phyloP scores from a whole-genome alignment of 2,113 vertebrate genomes.

The Pelobates fuscus region DNA sequence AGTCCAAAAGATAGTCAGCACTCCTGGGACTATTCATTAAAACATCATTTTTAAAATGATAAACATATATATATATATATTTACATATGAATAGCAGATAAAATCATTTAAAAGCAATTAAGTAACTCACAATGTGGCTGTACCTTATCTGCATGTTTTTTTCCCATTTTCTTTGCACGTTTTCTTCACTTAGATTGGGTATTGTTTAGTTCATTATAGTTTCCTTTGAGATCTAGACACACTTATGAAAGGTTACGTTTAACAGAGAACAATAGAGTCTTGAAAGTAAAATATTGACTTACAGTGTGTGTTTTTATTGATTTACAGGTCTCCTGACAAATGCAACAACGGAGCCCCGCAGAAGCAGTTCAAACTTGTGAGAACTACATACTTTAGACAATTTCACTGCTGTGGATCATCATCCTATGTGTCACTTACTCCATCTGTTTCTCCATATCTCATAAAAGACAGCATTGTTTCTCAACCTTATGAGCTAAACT shows the following conservation, averaged over 20 bases:
- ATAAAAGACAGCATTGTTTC: constrained; percentile 68
- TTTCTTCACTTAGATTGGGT: constrained; percentile 43
- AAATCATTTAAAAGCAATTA: background rate
- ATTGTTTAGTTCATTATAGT: constrained; percentile 47
- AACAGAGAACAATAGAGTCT: constrained; percentile 53
- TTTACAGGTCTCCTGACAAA: constrained; percentile 92
- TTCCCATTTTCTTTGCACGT: constrained; percentile 41
- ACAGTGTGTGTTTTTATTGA: constrained; percentile 63
- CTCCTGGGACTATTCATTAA: no score
- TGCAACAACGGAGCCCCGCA: constrained; percentile 69
- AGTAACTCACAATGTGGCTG: constrained; percentile 16
- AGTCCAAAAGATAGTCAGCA: no score
- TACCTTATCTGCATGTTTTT: constrained; percentile 11
- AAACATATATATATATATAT: no score
- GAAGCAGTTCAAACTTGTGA: constrained; percentile 72
- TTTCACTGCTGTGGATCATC: constrained; percentile 69
- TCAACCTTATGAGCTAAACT: constrained; percentile 65
- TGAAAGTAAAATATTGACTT: constrained; percentile 57
- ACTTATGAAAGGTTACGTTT: constrained; percentile 52
- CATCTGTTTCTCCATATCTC: constrained; percentile 73
- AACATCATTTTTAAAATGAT: no score
- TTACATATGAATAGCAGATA: no score
- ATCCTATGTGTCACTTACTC: constrained; percentile 69
- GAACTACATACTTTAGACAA: constrained; percentile 69
- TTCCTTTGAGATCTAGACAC: constrained; percentile 47